phyloP scores from a whole-genome alignment of 2,797 vertebrate species.

The Acanthurus leucopareius region DNA sequence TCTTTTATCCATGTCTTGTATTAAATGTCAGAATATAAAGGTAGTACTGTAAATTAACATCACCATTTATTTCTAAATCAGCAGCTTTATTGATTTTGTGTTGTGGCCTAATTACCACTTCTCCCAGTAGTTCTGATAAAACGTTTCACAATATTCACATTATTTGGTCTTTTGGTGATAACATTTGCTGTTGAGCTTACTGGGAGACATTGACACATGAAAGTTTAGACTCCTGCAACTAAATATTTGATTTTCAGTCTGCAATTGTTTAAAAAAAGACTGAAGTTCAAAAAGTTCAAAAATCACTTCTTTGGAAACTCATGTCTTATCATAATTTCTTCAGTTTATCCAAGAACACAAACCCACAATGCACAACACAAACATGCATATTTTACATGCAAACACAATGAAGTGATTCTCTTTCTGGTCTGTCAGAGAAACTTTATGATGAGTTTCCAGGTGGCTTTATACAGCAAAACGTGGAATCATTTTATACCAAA shows the following conservation, averaged over 20 bases:
- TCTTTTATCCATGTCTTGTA: too few relatives aligned
- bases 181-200: too few relatives aligned
- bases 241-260: too few relatives aligned
- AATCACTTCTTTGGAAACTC: too few relatives aligned
- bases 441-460: constrained; percentile 42
- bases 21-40: too few relatives aligned
- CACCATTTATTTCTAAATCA: neutral
- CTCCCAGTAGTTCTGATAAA: neutral
- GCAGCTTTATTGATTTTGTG: neutral
- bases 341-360: neutral
- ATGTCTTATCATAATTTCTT: too few relatives aligned
- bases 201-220: neutral
- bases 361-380: neutral
- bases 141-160: neutral
- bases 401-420: constrained; percentile 38
- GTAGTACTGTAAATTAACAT: too few relatives aligned
- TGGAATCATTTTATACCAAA: constrained; percentile 37
- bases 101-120: neutral
- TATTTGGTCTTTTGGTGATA: neutral
- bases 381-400: neutral
- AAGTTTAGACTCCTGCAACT: neutral
- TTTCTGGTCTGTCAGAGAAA: constrained; percentile 5
- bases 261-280: too few relatives aligned
- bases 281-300: too few relatives aligned
- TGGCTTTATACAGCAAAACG: constrained; percentile 22